Evolutionary conservation across 2,113 vertebrate species (phyloP).

Genomic region (Colius striatus): DNA sequence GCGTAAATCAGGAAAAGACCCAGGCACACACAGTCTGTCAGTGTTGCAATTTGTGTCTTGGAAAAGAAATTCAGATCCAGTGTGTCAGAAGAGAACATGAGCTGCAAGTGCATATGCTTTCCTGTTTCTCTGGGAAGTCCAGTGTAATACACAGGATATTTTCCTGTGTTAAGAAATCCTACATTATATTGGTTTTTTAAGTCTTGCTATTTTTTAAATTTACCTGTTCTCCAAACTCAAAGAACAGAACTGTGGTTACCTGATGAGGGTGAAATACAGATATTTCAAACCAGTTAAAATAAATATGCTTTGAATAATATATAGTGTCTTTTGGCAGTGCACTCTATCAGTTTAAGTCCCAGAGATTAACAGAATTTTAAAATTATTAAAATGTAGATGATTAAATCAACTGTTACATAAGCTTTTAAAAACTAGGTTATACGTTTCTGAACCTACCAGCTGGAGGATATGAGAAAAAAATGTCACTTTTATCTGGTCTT

Average conservation of each 20-base stretch:
- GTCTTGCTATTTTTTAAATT: not conserved
- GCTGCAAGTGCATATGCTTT: not conserved
- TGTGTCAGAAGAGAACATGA: not conserved
- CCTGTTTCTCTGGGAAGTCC: not conserved
- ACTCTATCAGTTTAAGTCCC: not conserved
- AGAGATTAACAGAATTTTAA: conserved; percentile 4
- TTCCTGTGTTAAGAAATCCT: not conserved
- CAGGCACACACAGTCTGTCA: not conserved
- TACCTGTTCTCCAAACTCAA: not conserved
- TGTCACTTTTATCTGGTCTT: not conserved
- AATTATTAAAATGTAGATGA: not conserved
- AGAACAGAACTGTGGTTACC: not conserved
- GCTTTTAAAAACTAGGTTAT: not conserved
- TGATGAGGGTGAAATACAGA: not conserved
- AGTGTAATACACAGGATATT: not conserved
- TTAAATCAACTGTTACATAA: not conserved
- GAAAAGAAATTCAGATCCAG: not conserved
- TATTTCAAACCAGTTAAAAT: conserved; percentile 26
- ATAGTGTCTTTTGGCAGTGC: not conserved
- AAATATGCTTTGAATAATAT: not conserved
- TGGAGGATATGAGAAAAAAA: not conserved
- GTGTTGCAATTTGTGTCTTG: not conserved
- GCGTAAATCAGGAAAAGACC: not conserved
- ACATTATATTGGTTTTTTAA: not conserved
- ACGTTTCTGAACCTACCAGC: not conserved